These are phyloP conservation scores for Coregonus ussuriensis DNA, from an alignment of 2,797 vertebrate species.

Conservation along the genomic window DNA sequence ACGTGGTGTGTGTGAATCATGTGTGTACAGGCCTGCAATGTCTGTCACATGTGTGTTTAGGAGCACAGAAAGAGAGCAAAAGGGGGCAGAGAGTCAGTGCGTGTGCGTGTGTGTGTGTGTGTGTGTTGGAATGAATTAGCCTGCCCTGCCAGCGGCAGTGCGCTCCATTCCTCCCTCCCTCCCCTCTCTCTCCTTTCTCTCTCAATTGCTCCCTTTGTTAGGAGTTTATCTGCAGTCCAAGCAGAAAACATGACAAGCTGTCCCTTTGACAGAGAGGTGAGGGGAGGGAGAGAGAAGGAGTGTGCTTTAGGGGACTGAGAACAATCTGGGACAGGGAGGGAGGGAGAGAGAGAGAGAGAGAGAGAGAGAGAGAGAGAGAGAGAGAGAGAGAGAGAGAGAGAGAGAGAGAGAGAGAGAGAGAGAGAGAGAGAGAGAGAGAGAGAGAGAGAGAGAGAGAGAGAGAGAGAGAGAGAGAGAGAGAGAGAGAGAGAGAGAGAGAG, in stretches of 20 bases:
- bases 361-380: background rate
- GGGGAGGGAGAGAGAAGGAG: background rate
- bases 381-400: too few species aligned
- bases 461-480: background rate
- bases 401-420: too few species aligned
- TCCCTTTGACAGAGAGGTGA: constrained; percentile 27
- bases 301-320: background rate
- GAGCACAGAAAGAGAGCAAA: constrained; percentile 35
- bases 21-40: constrained; percentile 90
- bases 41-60: constrained; percentile 92
- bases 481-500: background rate
- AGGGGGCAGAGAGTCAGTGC: constrained; percentile 13
- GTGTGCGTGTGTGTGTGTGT: constrained; percentile 7
- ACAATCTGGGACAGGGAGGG: background rate
- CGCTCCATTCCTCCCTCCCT: background rate
- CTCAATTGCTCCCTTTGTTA: constrained; percentile 39
- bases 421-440: background rate
- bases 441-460: background rate
- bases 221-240: constrained; percentile 41
- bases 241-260: constrained; percentile 52
- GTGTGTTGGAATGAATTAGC: background rate
- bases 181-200: background rate
- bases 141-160: background rate
- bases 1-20: background rate
- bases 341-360: background rate